phyloP scores from a whole-genome alignment of 64 coral and sea anemone genomes.

The Acropora yongei region DNA sequence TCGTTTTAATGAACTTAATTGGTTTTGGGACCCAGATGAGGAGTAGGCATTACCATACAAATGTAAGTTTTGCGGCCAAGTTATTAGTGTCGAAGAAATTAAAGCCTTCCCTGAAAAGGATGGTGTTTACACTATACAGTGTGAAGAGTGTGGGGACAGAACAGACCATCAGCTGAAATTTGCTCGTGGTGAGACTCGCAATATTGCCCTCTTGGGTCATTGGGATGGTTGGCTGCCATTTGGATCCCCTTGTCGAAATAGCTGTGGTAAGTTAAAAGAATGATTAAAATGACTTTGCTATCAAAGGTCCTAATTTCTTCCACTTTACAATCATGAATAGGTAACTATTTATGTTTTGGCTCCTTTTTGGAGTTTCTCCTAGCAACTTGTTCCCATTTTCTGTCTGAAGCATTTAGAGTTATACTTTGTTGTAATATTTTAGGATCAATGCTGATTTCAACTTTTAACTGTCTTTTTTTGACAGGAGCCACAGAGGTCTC shows the following conservation, averaged over 20 bases:
- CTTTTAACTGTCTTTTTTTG: not conserved
- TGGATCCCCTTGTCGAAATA: slow-evolving; percentile 6
- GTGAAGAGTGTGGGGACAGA: slow-evolving; percentile 19
- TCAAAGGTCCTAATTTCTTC: too few relatives aligned
- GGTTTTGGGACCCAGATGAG: slow-evolving; percentile 42
- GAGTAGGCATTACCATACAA: slow-evolving; percentile 39
- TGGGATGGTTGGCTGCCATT: slow-evolving; percentile 22
- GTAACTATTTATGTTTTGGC: too few relatives aligned
- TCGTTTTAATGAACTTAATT: slow-evolving; percentile 5
- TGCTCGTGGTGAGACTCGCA: not conserved
- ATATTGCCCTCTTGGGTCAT: not conserved
- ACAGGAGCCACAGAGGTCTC: slow-evolving; percentile 14
- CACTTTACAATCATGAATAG: too few relatives aligned
- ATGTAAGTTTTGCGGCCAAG: slow-evolving; percentile 8
- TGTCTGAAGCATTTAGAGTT: not conserved
- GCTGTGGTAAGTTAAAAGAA: slow-evolving; percentile 6
- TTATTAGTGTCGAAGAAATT: slow-evolving; percentile 44
- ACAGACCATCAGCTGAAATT: not conserved
- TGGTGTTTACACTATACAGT: slow-evolving; percentile 1
- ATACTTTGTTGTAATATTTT: not conserved
- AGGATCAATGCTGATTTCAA: not conserved
- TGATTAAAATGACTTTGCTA: too few relatives aligned
- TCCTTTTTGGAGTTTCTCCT: too few relatives aligned
- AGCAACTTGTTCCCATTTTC: too few relatives aligned
- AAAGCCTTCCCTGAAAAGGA: not conserved